Conservation (phyloP, 2,797 vertebrate genomes). For the Benthosema pterotum region DNA sequence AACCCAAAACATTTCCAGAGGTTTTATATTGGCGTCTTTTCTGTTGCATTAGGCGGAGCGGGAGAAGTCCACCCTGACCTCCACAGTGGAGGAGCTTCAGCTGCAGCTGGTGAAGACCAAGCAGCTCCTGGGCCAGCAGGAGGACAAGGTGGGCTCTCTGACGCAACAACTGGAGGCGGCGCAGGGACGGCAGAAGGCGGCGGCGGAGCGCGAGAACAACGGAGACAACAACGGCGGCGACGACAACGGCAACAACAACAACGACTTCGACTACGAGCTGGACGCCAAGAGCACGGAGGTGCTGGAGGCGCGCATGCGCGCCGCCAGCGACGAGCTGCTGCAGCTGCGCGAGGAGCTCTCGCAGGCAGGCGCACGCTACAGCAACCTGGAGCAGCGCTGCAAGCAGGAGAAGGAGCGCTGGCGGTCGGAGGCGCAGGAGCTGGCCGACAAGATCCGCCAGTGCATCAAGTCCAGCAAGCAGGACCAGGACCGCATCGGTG, state of each 20-base stretch:
- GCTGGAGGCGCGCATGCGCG: slow-evolving; percentile 76
- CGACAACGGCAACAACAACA: neutral
- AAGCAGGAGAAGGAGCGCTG: slow-evolving; percentile 81
- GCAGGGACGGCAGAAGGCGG: slow-evolving; percentile 52
- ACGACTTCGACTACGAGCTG: slow-evolving; percentile 74
- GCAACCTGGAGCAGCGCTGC: slow-evolving; percentile 76
- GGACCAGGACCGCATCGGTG: slow-evolving; percentile 82
- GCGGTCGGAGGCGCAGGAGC: slow-evolving; percentile 79
- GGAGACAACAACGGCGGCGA: slow-evolving; percentile 38
- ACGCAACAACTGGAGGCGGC: slow-evolving; percentile 75
- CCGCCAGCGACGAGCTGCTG: slow-evolving; percentile 75
- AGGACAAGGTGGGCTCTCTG: slow-evolving; percentile 76
- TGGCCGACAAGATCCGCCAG: slow-evolving; percentile 82
- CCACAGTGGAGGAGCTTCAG: slow-evolving; percentile 83
- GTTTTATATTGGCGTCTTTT: neutral
- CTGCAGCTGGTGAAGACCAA: slow-evolving; percentile 80
- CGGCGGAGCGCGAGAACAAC: slow-evolving; percentile 40
- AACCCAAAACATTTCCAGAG: neutral
- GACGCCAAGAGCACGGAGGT: slow-evolving; percentile 80
- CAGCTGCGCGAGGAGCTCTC: slow-evolving; percentile 78
- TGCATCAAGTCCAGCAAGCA: slow-evolving; percentile 81
- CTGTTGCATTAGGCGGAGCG: slow-evolving; percentile 75
- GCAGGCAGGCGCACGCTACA: slow-evolving; percentile 73
- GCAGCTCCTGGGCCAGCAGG: slow-evolving; percentile 81
- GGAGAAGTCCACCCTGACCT: slow-evolving; percentile 78